phyloP scores from a whole-genome alignment of 1,140 invertebrate species.

The Pseudomyrmex sp. region DNA sequence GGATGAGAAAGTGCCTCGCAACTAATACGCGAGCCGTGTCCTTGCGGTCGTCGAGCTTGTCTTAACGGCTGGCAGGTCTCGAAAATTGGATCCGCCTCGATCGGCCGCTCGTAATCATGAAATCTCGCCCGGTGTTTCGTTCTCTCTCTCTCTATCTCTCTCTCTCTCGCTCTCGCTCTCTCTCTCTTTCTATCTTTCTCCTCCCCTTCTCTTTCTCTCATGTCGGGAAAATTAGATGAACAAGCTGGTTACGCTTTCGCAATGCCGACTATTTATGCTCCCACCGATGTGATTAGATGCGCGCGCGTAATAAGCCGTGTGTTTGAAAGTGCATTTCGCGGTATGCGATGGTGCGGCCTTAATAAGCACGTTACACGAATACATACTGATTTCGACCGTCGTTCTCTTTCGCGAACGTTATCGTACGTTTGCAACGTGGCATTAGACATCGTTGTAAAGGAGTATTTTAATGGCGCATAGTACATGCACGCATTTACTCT shows the following conservation, averaged over 20 bases:
- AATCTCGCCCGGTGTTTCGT: neutral
- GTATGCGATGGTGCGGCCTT: conserved; percentile 9
- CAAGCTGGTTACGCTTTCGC: conserved; percentile 24
- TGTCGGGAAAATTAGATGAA: conserved; percentile 33
- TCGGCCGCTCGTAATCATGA: conserved; percentile 50
- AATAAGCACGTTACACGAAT: conserved; percentile 5
- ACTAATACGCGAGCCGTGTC: conserved; percentile 74
- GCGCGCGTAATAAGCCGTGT: conserved; percentile 19
- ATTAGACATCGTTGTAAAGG: neutral
- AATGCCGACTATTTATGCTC: conserved; percentile 28
- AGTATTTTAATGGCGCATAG: neutral
- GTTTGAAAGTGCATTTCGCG: conserved; percentile 6
- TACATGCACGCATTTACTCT: neutral
- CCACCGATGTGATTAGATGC: conserved; percentile 24
- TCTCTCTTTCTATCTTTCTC: neutral
- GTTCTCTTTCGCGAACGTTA: conserved; percentile 14
- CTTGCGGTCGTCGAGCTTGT: conserved; percentile 72
- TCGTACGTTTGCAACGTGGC: neutral
- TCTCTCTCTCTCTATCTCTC: neutral
- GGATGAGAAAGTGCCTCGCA: conserved; percentile 64
- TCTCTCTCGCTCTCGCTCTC: neutral
- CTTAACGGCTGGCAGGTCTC: conserved; percentile 76
- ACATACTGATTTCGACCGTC: conserved; percentile 1
- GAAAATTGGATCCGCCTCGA: conserved; percentile 76
- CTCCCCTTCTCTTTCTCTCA: neutral